A percentile compares a stretch with the other conserved stretches of the same genome.
Evolutionary conservation across 1,140 invertebrate species (phyloP).

Genomic region (Neocloeon triangulifer): DNA sequence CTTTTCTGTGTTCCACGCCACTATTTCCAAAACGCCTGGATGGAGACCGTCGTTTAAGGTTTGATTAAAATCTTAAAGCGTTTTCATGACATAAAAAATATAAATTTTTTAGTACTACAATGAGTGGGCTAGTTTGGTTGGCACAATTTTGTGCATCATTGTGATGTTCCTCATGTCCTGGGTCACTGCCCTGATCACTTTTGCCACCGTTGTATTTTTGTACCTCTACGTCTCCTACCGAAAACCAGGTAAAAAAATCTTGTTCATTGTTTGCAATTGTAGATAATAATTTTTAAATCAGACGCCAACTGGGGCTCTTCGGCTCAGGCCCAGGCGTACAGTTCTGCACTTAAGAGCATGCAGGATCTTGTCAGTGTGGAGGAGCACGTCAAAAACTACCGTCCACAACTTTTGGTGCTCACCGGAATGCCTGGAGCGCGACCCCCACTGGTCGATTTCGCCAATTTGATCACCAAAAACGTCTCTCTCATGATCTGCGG

Average conservation of each 20-base stretch:
- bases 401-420: slow-evolving; percentile 37
- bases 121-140: slow-evolving; percentile 30
- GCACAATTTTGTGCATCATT: slow-evolving; percentile 28
- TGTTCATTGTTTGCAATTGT: too few relatives aligned
- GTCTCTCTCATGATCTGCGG: slow-evolving; percentile 36
- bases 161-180: slow-evolving; percentile 36
- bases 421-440: slow-evolving; percentile 29
- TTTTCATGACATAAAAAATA: not conserved
- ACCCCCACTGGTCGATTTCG: slow-evolving; percentile 38
- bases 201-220: slow-evolving; percentile 25
- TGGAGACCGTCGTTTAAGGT: slow-evolving; percentile 19
- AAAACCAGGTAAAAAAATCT: slow-evolving; percentile 14
- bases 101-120: slow-evolving; percentile 24
- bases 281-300: too few relatives aligned
- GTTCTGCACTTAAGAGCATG: slow-evolving; percentile 28
- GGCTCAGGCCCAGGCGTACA: slow-evolving; percentile 37
- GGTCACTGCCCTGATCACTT: slow-evolving; percentile 33
- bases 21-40: slow-evolving; percentile 29
- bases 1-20: slow-evolving; percentile 41
- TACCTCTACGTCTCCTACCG: slow-evolving; percentile 24
- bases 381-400: slow-evolving; percentile 43
- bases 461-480: slow-evolving; percentile 32
- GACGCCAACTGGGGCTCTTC: slow-evolving; percentile 47
- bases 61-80: slow-evolving; percentile 11
- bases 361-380: slow-evolving; percentile 30